A percentile compares a stretch with the other conserved stretches of the same genome.
These are phyloP conservation scores for Boloria selene DNA, from an alignment of 2,888 invertebrate species.

Conservation along the genomic window DNA sequence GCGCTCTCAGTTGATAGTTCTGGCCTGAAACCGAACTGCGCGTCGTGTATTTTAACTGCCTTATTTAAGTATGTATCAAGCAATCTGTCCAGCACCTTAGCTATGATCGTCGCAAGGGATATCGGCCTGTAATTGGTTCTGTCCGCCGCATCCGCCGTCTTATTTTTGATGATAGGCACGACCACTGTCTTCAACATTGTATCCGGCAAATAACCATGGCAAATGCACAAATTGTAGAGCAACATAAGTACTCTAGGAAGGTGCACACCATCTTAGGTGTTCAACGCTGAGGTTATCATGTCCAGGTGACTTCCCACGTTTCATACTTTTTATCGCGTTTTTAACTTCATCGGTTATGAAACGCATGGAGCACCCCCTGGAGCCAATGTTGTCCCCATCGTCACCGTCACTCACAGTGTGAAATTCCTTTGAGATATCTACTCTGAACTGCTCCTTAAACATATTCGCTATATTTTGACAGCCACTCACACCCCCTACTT, in stretches of 20 bases:
- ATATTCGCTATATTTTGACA: no score
- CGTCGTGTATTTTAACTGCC: no score
- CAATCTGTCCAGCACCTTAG: no score
- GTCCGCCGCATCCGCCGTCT: conserved; percentile 6
- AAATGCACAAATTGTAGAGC: conserved; percentile 17
- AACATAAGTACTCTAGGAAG: conserved; percentile 17
- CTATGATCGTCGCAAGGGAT: conserved; percentile 34
- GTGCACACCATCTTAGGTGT: conserved; percentile 23
- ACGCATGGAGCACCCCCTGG: no score
- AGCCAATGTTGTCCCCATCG: no score
- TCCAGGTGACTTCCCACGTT: conserved; percentile 28
- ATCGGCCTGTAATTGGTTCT: conserved; percentile 35
- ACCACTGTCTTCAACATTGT: neutral
- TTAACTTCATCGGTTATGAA: neutral
- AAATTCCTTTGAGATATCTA: no score
- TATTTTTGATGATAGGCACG: conserved; percentile 9
- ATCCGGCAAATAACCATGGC: conserved; percentile 15
- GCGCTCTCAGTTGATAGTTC: no score
- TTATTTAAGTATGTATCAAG: no score
- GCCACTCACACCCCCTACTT: no score
- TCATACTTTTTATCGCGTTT: conserved; percentile 11
- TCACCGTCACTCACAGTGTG: no score
- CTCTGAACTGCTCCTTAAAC: no score
- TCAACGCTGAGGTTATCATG: conserved; percentile 33
- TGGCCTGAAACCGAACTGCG: no score